phyloP scores from a whole-genome alignment of 2,888 invertebrate genomes.

The Drosophila robusta region DNA sequence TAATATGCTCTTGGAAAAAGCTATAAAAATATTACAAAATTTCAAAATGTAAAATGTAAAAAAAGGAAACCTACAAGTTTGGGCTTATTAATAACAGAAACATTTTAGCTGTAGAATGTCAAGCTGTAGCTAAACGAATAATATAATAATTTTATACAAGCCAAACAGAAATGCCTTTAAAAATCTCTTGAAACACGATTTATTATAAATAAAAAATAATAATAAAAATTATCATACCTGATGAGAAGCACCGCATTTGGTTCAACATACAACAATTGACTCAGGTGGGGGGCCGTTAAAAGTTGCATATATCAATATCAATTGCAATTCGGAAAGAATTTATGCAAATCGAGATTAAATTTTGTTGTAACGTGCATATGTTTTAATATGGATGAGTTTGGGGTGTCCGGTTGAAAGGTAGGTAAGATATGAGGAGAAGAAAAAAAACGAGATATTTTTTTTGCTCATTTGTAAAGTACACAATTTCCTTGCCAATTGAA shows the following conservation, averaged over 20 bases:
- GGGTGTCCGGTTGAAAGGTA: not conserved
- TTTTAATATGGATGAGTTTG: conserved; percentile 27
- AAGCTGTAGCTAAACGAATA: too few species aligned
- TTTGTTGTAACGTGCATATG: conserved; percentile 5
- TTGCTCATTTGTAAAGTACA: conserved; percentile 18
- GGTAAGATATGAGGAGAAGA: not conserved
- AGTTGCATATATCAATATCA: conserved; percentile 30
- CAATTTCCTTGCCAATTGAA: conserved; percentile 31
- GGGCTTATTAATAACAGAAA: too few species aligned
- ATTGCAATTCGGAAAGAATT: conserved; percentile 20
- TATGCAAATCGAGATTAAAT: conserved; percentile 20
- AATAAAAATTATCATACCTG: conserved; percentile 18
- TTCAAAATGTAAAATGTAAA: too few species aligned
- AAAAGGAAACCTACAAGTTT: too few species aligned
- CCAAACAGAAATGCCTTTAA: not conserved
- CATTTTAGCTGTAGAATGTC: too few species aligned
- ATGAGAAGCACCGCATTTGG: conserved; percentile 3
- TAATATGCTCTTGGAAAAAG: too few species aligned
- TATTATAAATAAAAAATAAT: conserved; percentile 18
- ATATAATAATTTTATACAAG: not conserved
- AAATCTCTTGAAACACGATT: not conserved
- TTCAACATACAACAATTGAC: conserved; percentile 8
- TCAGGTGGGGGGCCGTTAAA: conserved; percentile 10
- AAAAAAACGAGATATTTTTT: conserved; percentile 6
- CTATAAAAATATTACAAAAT: too few species aligned